A percentile compares a stretch with the other conserved stretches of the same genome.
Conservation (phyloP, 2,888 invertebrate genomes). For the Calephelis perditalis region DNA sequence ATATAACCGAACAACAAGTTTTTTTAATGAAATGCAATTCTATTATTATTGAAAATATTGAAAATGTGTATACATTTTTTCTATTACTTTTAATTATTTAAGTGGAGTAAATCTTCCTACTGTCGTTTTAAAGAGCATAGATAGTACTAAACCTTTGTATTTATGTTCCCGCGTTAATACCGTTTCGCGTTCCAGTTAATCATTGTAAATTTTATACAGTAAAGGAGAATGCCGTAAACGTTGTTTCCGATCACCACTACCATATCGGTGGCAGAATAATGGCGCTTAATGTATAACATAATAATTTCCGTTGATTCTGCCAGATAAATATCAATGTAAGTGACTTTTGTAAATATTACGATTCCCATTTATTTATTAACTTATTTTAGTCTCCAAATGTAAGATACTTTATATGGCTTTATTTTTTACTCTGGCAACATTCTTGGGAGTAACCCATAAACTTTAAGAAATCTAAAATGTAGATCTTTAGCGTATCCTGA, state of each 20-base stretch:
- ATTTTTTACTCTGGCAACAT: slow-evolving; percentile 7
- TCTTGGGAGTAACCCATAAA: neutral
- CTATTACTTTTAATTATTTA: no score
- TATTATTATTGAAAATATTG: no score
- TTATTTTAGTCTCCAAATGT: slow-evolving; percentile 11
- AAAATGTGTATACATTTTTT: no score
- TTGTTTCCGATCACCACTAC: neutral
- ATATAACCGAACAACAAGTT: no score
- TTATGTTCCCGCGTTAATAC: no score
- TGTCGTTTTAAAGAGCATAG: no score
- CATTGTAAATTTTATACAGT: no score
- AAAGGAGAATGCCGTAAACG: neutral
- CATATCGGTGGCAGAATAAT: neutral
- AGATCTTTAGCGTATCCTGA: slow-evolving; percentile 3
- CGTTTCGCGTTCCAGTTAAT: no score
- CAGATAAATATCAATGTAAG: neutral
- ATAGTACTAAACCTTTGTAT: no score
- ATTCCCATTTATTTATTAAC: slow-evolving; percentile 18
- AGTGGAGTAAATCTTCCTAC: no score
- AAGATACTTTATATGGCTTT: slow-evolving; percentile 15
- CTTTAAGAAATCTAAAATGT: slow-evolving; percentile 1
- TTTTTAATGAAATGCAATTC: no score
- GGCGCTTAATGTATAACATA: neutral
- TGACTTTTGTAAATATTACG: slow-evolving; percentile 18
- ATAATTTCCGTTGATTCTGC: slow-evolving; percentile 1